phyloP scores from a whole-genome alignment of 2,888 invertebrate genomes.

The Hydrotaea cyrtoneurina region DNA sequence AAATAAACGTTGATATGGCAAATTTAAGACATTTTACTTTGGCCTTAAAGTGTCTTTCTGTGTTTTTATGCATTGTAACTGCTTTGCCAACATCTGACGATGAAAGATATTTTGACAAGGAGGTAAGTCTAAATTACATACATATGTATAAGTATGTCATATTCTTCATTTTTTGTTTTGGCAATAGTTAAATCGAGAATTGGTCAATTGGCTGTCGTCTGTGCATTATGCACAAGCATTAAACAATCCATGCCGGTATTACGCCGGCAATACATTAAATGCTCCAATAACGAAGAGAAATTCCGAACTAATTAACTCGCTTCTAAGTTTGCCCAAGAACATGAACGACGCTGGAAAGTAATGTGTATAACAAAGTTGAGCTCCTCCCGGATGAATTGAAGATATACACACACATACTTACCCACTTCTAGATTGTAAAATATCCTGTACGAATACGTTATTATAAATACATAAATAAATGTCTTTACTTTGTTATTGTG shows the following conservation, averaged over 20 bases:
- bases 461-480: background rate
- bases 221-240: conserved; percentile 73
- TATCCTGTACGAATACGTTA: conserved; percentile 10
- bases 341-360: conserved; percentile 88
- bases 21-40: conserved; percentile 59
- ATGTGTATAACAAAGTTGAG: conserved; percentile 53
- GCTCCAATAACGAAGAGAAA: conserved; percentile 83
- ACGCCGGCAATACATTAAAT: conserved; percentile 71
- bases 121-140: conserved; percentile 69
- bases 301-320: conserved; percentile 87
- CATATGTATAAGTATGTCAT: background rate
- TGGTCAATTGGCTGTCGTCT: conserved; percentile 76
- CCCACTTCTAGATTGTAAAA: background rate
- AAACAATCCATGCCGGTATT: conserved; percentile 74
- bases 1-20: conserved; percentile 60
- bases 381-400: background rate
- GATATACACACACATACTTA: background rate
- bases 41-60: conserved; percentile 51
- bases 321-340: conserved; percentile 88
- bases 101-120: conserved; percentile 78
- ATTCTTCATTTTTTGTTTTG: conserved; percentile 32
- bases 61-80: conserved; percentile 56
- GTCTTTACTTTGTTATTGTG: conserved; percentile 22
- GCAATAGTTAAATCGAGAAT: conserved; percentile 74
- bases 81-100: conserved; percentile 77